Base-by-base conservation (phyloP, 2,113 vertebrate species). In the cattle (Bos taurus) region DNA sequence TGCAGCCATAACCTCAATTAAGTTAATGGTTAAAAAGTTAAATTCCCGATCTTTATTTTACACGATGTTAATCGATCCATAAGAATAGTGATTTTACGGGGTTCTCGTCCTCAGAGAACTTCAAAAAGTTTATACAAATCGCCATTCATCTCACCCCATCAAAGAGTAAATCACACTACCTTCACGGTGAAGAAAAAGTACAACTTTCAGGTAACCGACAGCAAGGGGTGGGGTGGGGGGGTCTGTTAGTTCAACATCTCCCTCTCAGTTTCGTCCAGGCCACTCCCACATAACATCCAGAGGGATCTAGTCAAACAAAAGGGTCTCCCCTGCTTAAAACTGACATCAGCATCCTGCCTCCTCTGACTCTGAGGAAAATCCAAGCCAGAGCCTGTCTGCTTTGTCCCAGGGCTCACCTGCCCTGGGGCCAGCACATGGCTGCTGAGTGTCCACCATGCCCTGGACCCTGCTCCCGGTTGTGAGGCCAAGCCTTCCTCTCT, bases 31-130 rank as follows among this genome's bases (percentile, higher is more conserved):
- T 80, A 84, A 88, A 82, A 64, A 85, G 33, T 87, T 89, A 95
- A 96, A 83, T 50, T 88, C 15, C 82, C 57, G 13, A 78, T 64
- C 71, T 85, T 95, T n/a, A 88, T 57, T 74, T 95, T 56, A 91
- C 11, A 33, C 0, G 26, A 25, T 28, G 78, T 1, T n/a, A 81
- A 50, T 46, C 86, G 48, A 82, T 86, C 36, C 67, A 59, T 33
- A 85, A 33, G 6, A 93, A 54, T 0, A 74, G 46, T 50, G 62
- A 28, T 67, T 85, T 80, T 6, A 83, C 2, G 1, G 7, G 16
- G 17, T 54, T 89, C 30, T 94, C 57, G 40, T 57, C 64, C 84
- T 87, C 56, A 74, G 33, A 90, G n/a, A 97, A 80, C 36, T 52
- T 28, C 17, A 33, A 12, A 59, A 57, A 21, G 3, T 62, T 64